Conservation (phyloP, 2,113 vertebrate genomes). For the Psophia crepitans region DNA sequence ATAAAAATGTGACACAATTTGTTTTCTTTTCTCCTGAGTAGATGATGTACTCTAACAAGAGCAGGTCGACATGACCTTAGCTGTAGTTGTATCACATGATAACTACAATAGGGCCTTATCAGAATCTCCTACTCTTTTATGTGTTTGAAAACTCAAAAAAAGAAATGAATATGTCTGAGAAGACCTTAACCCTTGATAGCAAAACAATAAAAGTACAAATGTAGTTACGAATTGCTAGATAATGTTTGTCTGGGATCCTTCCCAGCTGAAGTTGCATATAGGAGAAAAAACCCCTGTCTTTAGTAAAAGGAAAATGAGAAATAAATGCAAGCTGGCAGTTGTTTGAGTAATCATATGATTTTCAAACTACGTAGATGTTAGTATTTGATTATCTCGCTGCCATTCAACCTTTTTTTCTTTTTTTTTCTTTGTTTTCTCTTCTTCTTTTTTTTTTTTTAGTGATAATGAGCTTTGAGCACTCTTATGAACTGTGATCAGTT, state of each 20-base stretch:
- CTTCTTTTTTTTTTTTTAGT: not conserved
- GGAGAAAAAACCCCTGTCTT: not conserved
- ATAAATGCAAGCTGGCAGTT: not conserved
- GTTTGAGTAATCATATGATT: not conserved
- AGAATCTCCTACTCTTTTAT: constrained; percentile 56
- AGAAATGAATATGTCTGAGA: constrained; percentile 1
- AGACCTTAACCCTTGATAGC: constrained; percentile 43
- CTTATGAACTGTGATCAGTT: not conserved
- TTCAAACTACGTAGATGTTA: not conserved
- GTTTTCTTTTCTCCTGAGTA: constrained; percentile 72
- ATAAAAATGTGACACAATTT: constrained; percentile 73
- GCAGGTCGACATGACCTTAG: constrained; percentile 74
- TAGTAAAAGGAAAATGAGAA: not conserved
- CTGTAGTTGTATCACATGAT: constrained; percentile 64
- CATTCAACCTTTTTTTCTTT: not conserved
- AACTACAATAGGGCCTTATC: constrained; percentile 65
- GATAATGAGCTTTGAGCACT: not conserved
- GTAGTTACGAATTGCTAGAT: not conserved
- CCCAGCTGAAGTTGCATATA: not conserved
- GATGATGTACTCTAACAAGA: constrained; percentile 64
- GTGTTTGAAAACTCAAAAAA: constrained; percentile 47
- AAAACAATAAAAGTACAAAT: constrained; percentile 2
- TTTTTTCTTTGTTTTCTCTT: not conserved
- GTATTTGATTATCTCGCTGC: not conserved
- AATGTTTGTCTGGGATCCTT: constrained; percentile 12